Evolutionary conservation across 2,797 vertebrate species (phyloP).

Genomic region (Peromyscus attwateri): DNA sequence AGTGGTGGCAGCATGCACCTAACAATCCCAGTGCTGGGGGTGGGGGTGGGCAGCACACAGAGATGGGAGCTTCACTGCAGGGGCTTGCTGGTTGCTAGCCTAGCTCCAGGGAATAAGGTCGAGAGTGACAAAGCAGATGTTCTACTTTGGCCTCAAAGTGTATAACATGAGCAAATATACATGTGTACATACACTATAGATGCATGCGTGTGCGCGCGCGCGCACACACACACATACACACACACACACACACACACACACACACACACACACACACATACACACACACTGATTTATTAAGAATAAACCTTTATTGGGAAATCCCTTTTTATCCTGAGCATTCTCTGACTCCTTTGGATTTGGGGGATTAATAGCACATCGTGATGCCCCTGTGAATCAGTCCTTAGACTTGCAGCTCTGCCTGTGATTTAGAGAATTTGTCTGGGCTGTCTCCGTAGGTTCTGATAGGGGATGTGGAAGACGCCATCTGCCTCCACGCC

Average conservation of each 20-base stretch:
- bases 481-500: constrained; percentile 98
- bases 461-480: constrained; percentile 97
- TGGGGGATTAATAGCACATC: not conserved
- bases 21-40: not conserved
- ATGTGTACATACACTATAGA: no score
- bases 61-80: not conserved
- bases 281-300: not conserved
- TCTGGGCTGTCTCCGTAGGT: constrained; percentile 88
- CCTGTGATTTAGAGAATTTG: not conserved
- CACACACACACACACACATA: not conserved
- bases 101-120: not conserved
- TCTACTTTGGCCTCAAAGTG: not conserved
- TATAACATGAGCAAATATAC: not conserved
- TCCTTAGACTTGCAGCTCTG: not conserved
- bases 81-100: no score
- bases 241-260: not conserved
- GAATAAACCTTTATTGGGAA: not conserved
- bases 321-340: not conserved
- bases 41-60: not conserved
- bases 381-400: not conserved
- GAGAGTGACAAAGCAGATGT: not conserved
- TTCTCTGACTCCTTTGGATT: not conserved
- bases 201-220: not conserved
- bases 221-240: not conserved
- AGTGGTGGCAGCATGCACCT: not conserved